Evolutionary conservation across 1,140 invertebrate species (phyloP).

Genomic region (Colletes latitarsis): DNA sequence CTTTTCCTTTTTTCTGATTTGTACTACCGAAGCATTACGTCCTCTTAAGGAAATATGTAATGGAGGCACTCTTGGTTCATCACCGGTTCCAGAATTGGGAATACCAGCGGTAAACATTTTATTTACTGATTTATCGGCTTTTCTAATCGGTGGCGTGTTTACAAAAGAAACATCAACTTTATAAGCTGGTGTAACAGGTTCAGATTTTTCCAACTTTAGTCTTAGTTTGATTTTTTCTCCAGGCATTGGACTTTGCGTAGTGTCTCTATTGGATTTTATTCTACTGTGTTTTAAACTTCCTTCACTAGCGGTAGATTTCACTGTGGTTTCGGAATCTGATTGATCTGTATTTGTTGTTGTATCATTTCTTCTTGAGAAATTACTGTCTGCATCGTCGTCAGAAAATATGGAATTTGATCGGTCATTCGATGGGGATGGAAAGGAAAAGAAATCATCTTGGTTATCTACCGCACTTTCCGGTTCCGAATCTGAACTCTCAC

Average conservation of each 20-base stretch:
- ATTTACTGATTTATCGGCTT: constrained; percentile 79
- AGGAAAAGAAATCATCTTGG: constrained; percentile 82
- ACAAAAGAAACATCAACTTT: constrained; percentile 91
- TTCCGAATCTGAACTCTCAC: constrained; percentile 82
- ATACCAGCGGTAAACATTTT: constrained; percentile 73
- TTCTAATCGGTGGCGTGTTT: constrained; percentile 81
- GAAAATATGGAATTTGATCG: constrained; percentile 84
- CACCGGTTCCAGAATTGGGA: constrained; percentile 72
- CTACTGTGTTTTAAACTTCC: constrained; percentile 79
- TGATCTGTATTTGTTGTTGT: constrained; percentile 83
- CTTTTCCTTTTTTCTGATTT: constrained; percentile 89
- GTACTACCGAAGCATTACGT: constrained; percentile 93
- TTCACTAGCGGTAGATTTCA: constrained; percentile 82
- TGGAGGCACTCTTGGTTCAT: constrained; percentile 92
- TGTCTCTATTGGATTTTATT: constrained; percentile 76
- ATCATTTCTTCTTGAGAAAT: constrained; percentile 80
- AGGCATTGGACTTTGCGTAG: constrained; percentile 77
- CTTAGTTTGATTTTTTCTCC: constrained; percentile 92
- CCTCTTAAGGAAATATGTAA: constrained; percentile 94
- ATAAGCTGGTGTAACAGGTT: constrained; percentile 88
- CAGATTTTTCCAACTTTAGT: constrained; percentile 91
- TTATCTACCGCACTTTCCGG: constrained; percentile 81
- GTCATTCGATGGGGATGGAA: constrained; percentile 82
- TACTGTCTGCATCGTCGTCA: constrained; percentile 82
- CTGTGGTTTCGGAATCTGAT: constrained; percentile 85